Evolutionary conservation across 2,113 vertebrate genomes (phyloP).

Genomic region (Sinocyclocheilus anshuiensis): DNA sequence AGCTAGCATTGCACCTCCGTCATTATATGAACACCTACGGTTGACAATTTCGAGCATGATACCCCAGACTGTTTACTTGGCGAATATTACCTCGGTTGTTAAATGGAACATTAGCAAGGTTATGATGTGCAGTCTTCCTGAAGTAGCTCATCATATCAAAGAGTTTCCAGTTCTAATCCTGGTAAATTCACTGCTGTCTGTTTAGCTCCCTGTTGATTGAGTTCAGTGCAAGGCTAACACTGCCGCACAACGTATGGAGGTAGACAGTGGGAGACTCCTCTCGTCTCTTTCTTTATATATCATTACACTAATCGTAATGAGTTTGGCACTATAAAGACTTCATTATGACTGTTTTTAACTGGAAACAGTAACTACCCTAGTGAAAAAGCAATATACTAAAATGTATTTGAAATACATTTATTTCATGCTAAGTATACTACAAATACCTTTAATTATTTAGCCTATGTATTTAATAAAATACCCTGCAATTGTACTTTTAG

Average conservation of each 20-base stretch:
- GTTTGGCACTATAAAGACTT: background rate
- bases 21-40: constrained; percentile 25
- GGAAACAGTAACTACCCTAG: too few species aligned
- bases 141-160: constrained; percentile 13
- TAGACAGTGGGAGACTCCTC: background rate
- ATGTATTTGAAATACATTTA: too few species aligned
- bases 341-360: background rate
- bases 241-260: background rate
- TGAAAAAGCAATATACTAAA: too few species aligned
- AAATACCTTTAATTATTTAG: too few species aligned
- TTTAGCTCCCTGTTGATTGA: constrained; percentile 14
- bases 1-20: constrained; percentile 13
- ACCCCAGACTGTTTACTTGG: constrained; percentile 18
- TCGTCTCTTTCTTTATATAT: background rate
- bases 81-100: background rate
- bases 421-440: too few species aligned
- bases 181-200: background rate
- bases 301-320: background rate
- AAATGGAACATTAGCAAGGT: constrained; percentile 36
- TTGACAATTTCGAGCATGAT: constrained; percentile 30
- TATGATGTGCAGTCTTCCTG: constrained; percentile 13
- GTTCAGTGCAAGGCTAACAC: background rate
- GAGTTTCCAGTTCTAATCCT: constrained; percentile 21
- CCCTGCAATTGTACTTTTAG: too few species aligned
- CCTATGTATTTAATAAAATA: too few species aligned